Percentiles rank a stretch among this genome's conserved stretches.
Conservation (phyloP, 2,888 invertebrate genomes). For the Drosophila pseudotalamancana region DNA sequence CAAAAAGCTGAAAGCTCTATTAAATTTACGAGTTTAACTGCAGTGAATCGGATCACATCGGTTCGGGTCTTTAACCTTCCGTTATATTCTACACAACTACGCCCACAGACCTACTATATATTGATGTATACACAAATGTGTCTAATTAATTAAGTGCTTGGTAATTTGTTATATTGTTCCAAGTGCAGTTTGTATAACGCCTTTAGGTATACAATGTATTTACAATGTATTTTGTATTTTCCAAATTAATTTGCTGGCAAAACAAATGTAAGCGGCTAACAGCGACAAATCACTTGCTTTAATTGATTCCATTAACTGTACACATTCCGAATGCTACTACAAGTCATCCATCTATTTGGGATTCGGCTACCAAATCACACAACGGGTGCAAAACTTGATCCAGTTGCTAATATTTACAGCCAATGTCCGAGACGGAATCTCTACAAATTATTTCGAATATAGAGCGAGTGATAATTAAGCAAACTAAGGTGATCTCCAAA, state of each 20-base stretch:
- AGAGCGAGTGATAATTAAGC: conserved; percentile 48
- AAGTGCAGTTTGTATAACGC: conserved; percentile 36
- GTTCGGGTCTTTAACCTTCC: conserved; percentile 41
- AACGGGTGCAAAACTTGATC: conserved; percentile 27
- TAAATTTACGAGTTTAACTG: conserved; percentile 39
- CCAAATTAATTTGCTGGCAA: conserved; percentile 59
- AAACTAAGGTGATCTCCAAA: conserved; percentile 39
- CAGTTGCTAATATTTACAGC: conserved; percentile 24
- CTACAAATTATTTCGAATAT: conserved; percentile 22
- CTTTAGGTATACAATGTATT: conserved; percentile 27
- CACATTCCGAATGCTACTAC: conserved; percentile 52
- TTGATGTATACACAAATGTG: not conserved
- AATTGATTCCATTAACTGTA: conserved; percentile 64
- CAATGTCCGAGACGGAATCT: conserved; percentile 5
- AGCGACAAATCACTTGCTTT: conserved; percentile 50
- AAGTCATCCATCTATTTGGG: conserved; percentile 64
- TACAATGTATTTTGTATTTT: conserved; percentile 41
- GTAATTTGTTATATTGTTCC: conserved; percentile 68
- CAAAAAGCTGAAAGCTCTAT: conserved; percentile 11
- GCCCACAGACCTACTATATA: conserved; percentile 17
- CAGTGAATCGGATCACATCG: conserved; percentile 4
- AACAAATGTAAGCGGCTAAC: conserved; percentile 57
- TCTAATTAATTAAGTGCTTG: conserved; percentile 54
- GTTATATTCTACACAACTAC: conserved; percentile 23
- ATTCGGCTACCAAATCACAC: conserved; percentile 29